Percentiles rank a stretch among this genome's conserved stretches.
Evolutionary conservation across 1,140 invertebrate genomes (phyloP).

Genomic region (Bombus waltoni): DNA sequence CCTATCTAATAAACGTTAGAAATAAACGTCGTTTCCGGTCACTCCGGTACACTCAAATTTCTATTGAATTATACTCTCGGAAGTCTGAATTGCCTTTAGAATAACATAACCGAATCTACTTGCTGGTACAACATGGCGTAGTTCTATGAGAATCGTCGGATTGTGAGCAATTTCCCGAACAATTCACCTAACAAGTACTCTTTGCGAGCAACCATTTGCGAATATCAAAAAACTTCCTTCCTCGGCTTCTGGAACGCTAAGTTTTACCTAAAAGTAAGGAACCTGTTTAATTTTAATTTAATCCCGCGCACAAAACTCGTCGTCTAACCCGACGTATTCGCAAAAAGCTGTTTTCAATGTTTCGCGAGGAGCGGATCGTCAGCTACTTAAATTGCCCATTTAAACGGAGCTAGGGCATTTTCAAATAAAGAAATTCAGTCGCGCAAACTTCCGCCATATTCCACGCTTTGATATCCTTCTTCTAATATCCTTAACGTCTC

Average conservation of each 20-base stretch:
- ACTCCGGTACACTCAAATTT: not conserved
- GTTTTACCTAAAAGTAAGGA: not conserved
- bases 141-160: not conserved
- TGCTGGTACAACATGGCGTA: not conserved
- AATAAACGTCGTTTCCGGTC: not conserved
- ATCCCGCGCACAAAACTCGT: not conserved
- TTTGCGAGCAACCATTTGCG: not conserved
- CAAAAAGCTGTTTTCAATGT: no score
- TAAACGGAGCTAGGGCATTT: not conserved
- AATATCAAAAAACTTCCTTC: not conserved
- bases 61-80: not conserved
- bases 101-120: not conserved
- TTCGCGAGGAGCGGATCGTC: not conserved
- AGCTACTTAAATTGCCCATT: not conserved
- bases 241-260: not conserved
- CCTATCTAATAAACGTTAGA: slow-evolving; percentile 12
- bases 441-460: not conserved
- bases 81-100: slow-evolving; percentile 2
- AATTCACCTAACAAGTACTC: slow-evolving; percentile 22
- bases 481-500: not conserved
- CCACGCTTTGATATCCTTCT: not conserved
- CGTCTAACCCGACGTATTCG: not conserved
- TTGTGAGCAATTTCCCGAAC: not conserved
- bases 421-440: not conserved
- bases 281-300: slow-evolving; percentile 15